Base-by-base conservation (phyloP, 1,140 invertebrate species). In the Pararge aegeria region DNA sequence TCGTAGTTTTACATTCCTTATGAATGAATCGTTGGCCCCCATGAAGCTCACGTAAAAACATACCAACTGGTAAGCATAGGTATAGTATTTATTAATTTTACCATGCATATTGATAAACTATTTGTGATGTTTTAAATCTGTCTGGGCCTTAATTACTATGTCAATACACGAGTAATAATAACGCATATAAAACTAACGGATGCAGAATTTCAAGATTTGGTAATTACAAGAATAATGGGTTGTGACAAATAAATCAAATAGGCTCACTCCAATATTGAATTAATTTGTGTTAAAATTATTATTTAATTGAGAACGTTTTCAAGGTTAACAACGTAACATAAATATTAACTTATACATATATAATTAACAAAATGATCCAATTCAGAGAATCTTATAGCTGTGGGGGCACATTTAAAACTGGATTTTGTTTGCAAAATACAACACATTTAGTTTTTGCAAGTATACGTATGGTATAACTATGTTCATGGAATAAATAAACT, bases 241-340 rank as follows among this genome's bases (percentile, higher is more conserved):
- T 20, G 7, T 46, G 18, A 46, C 18, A 1, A 49, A 49, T 49
- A 49, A 49, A 49, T 6, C 13, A 29, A 49, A 49, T 29, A 16
- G 16, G 20, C 21, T 52, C 37, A 52, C 30, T 16, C 29, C 37
- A 19, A 15, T 52, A 57, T 18, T 57, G 44, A 57, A 49, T 57
- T 37, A 50, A 49, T 55, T 50, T 27, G 34, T 61, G 27, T 53
- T 46, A 53, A 54, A 60, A 53, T 38, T 46, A 30, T 53, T 53
- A 44, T 42, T 63, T 27, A 60, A 51, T 56, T 37, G 53, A 55
- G 24, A 62, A 52, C 60, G 29, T 48, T 53, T 53, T 48, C 61
- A 63, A 63, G 61, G 61, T 53, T 52, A 63, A 63, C 55, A 38
- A 40, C 40, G 48, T 53, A 57, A 57, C 49, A 57, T 53, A 63